Percentiles rank a stretch among this genome's conserved stretches.
phyloP scores from a whole-genome alignment of 2,113 vertebrate genomes.

The pig (Sus scrofa) region DNA sequence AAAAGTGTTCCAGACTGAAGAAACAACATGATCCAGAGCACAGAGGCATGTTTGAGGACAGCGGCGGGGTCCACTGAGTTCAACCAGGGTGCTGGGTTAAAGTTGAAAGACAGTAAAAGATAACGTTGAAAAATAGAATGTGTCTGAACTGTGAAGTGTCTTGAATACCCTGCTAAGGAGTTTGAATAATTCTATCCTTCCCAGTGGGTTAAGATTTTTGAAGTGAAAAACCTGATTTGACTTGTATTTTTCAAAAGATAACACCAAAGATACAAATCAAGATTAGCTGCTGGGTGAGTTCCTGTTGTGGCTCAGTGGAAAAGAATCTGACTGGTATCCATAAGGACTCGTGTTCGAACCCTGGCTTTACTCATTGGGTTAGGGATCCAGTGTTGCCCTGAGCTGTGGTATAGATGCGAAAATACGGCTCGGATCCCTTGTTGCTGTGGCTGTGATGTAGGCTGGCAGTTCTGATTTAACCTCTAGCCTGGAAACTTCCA shows the following conservation, averaged over 20 bases:
- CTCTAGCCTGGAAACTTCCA: no score
- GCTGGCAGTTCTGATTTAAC: no score
- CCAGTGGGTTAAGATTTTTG: not conserved
- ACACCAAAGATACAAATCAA: not conserved
- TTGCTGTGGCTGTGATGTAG: no score
- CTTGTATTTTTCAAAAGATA: not conserved
- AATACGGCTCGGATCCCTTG: no score
- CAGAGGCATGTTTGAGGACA: not conserved
- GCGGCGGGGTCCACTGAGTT: fast-evolving
- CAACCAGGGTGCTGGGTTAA: not conserved
- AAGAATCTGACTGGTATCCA: no score
- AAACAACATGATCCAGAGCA: not conserved
- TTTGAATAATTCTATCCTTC: not conserved
- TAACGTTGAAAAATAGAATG: not conserved
- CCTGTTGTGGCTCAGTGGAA: no score
- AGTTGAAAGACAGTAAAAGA: not conserved
- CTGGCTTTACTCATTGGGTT: no score
- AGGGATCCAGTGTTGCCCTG: no score
- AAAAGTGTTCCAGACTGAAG: not conserved
- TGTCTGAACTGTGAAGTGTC: not conserved
- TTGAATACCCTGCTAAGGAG: not conserved
- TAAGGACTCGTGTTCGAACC: no score
- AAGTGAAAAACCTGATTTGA: not conserved
- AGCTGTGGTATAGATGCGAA: no score
- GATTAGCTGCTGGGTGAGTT: not conserved